A percentile compares a stretch with the other conserved stretches of the same genome.
phyloP scores from a whole-genome alignment of 2,113 vertebrate genomes.

The Heterochromis multidens region DNA sequence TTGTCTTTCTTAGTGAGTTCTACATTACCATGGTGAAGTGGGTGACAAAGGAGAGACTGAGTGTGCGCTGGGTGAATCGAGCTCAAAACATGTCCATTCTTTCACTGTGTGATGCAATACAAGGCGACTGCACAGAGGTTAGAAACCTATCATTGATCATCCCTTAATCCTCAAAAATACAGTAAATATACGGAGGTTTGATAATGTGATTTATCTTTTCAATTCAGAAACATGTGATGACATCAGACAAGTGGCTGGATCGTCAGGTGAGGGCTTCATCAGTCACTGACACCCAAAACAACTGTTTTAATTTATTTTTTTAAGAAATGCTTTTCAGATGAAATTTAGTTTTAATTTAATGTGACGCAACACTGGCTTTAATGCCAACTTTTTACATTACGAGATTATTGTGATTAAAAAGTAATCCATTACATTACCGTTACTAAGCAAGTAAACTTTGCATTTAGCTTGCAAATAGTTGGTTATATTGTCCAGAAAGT shows the following conservation, averaged over 20 bases:
- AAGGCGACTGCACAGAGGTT: conserved; percentile 62
- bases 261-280: conserved; percentile 58
- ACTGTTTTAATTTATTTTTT: fast-evolving
- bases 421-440: too few relatives aligned
- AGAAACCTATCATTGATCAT: background rate
- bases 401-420: background rate
- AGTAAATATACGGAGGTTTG: background rate
- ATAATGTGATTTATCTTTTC: background rate
- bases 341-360: background rate
- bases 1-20: conserved; percentile 46
- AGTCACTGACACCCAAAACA: background rate
- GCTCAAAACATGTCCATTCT: conserved; percentile 74
- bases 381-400: background rate
- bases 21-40: conserved; percentile 76
- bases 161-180: background rate
- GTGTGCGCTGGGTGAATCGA: conserved; percentile 75
- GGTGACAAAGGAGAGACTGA: conserved; percentile 53
- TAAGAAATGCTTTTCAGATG: background rate
- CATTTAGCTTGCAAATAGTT: background rate
- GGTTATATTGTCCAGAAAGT: too few relatives aligned
- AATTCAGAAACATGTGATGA: conserved; percentile 71
- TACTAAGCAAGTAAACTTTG: too few relatives aligned
- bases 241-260: conserved; percentile 73
- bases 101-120: conserved; percentile 59
- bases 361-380: background rate